Evolutionary conservation across 2,888 invertebrate species (phyloP), one percentile per base, ranked within the genome.

Genomic region (Mactromeris polynyma): DNA sequence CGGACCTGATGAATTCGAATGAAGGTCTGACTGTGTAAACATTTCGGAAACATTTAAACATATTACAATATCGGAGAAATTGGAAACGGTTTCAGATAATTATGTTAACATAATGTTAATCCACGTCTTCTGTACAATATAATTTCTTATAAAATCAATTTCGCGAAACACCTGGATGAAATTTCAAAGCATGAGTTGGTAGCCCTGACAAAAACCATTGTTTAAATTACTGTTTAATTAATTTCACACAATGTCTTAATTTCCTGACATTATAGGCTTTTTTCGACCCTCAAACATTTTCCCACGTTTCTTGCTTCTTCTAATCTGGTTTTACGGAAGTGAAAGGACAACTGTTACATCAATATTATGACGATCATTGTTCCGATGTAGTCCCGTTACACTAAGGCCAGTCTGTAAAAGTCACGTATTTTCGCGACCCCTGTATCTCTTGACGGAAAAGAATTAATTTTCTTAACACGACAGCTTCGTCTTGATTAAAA

Each of bases 381-480:
- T 11, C 73, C 73, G 36, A 19, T 3, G 36, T 73, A 33, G 6
- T 73, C 19, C 36, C 17, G 33, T 73, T 33, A 73, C 33, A 73
- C 21, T 33, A 17, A 14, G 33, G 42, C 51, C 73, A 84, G 21
- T 3, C 79, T 58, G 40, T 14, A 81, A 81, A 86, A 86, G 86
- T 81, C 81, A 86, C 86, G 86, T 81, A 86, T 69, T 81, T 82
- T 81, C 51, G 73, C 36, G 36, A 51, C 81, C 51, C 26, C 73
- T n/a, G 51, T 77, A 86, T 40, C 42, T 69, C 88, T 58, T 64
- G 81, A 38, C 26, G 73, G 89, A 81, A 83, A 87, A 33, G 87
- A 85, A 91, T 91, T 89, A 91, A 89, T 91, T 91, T 87, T 89
- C 87, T 83, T 85, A 87, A 51, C 90, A 21, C 64, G 89, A 85